Evolutionary conservation across 2,888 invertebrate species (phyloP), one percentile per base, ranked within the genome.

Genomic region (Acleris laterana): DNA sequence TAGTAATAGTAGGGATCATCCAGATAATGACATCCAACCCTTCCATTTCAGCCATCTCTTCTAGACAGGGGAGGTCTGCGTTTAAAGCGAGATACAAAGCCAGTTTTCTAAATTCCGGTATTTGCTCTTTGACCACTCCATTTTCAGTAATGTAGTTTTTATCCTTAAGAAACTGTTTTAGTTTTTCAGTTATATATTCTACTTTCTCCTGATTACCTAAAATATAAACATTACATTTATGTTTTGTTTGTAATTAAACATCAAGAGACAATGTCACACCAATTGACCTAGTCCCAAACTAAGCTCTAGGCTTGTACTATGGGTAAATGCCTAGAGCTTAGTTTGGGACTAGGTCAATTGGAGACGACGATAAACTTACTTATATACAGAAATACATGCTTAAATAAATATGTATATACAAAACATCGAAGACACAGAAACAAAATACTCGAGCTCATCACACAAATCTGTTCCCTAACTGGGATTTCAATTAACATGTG

Each of bases 141-240:
- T 79, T 76, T 62, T 82, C 74, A 44, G 74, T 69, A 9, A 84
- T 68, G 68, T 83, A 88, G n/a, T 79, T 77, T 68, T 81, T 81
- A 64, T 80, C 79, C 63, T 75, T 72, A 32, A 92, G 74, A 72
- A 87, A 90, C 56, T 75, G 80, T 22, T 65, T 64, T 57, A 92
- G 59, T 20, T 66, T 77, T 22, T 79, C 70, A 25, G 87, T 67
- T 7, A 92, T 76, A 70, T 72, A 77, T 51, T 79, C 71, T 16
- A 91, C 81, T 76, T 84, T 79, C 5, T 88, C 85, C 81, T 91
- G 89, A 78, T 92, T 90, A 3, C 92, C 93, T 93, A 76, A 51
- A 87, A 84, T 51, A 0, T 6, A n/a, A 46, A n/a, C 0, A 46
- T 46, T n/a, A 46, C n/a, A 46, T 46, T n/a, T 6, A 6, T 44